phyloP scores from a whole-genome alignment of 1,140 invertebrate species.

The Heliconius congener region DNA sequence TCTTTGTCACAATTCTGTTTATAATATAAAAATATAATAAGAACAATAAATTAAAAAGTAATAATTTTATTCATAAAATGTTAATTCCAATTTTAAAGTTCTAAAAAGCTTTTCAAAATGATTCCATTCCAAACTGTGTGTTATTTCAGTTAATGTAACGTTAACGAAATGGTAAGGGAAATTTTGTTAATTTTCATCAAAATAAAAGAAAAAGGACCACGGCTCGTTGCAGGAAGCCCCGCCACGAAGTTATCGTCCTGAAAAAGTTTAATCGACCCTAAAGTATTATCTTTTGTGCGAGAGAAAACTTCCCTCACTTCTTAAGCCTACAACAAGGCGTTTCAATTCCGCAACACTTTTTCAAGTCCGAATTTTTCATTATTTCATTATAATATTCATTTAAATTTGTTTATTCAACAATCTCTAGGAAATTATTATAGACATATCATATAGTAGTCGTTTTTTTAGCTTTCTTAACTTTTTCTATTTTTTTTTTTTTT shows the following conservation, averaged over 20 bases:
- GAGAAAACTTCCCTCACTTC: conserved; percentile 36
- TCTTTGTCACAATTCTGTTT: no score
- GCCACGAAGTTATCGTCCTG: conserved; percentile 49
- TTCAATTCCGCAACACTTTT: conserved; percentile 42
- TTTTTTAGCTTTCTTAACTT: no score
- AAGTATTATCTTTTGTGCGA: conserved; percentile 64
- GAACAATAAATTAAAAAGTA: background rate
- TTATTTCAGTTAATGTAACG: conserved; percentile 7
- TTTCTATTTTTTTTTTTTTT: no score
- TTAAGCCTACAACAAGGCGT: conserved; percentile 39
- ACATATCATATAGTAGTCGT: no score
- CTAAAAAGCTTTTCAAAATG: background rate
- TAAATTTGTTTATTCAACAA: conserved; percentile 40
- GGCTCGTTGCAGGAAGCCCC: conserved; percentile 43
- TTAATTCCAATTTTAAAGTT: background rate
- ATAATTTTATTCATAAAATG: background rate
- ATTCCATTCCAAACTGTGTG: background rate
- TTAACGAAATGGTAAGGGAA: conserved; percentile 13
- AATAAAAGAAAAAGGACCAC: conserved; percentile 42
- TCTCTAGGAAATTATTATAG: background rate
- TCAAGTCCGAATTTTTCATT: conserved; percentile 48
- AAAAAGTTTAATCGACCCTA: conserved; percentile 68
- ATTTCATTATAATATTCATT: conserved; percentile 45
- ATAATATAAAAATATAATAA: background rate
- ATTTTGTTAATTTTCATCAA: conserved; percentile 44